These are phyloP conservation scores for Dendrolimus pini DNA, from an alignment of 2,888 invertebrate genomes.

Conservation along the genomic window DNA sequence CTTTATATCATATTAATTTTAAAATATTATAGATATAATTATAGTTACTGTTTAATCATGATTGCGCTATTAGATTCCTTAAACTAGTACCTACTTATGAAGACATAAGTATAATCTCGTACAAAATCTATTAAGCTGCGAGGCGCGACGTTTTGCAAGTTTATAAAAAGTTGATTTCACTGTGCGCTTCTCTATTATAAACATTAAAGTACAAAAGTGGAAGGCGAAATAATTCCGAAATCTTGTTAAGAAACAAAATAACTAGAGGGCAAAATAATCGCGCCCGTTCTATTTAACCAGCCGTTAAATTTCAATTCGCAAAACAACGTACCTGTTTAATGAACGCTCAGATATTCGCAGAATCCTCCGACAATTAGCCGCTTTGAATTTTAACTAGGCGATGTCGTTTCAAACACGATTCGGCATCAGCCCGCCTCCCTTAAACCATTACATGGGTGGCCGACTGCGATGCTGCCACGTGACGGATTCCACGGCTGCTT, in stretches of 20 bases:
- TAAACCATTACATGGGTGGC: constrained; percentile 2
- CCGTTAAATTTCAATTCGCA: constrained; percentile 2
- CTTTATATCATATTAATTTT: too few species aligned
- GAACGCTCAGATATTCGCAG: constrained; percentile 2
- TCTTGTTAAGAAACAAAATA: not conserved
- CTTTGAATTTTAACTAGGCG: constrained; percentile 8
- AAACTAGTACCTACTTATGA: too few species aligned
- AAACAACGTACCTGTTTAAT: constrained; percentile 4
- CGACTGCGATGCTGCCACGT: not conserved
- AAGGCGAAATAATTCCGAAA: not conserved
- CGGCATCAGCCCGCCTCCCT: not conserved
- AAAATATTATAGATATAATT: too few species aligned
- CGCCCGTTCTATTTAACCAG: constrained; percentile 1
- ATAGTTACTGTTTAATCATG: too few species aligned
- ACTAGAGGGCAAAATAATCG: not conserved
- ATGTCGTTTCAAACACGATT: constrained; percentile 1
- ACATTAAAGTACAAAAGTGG: too few species aligned
- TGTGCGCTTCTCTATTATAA: too few species aligned
- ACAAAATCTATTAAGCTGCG: too few species aligned
- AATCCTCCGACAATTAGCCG: constrained; percentile 14
- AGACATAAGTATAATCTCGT: too few species aligned
- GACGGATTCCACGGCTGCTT: not conserved
- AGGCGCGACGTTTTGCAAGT: too few species aligned
- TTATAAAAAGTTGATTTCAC: too few species aligned
- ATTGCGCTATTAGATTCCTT: too few species aligned